Evolutionary conservation across 2,888 invertebrate species (phyloP).

Genomic region (Crioceris asparagi): DNA sequence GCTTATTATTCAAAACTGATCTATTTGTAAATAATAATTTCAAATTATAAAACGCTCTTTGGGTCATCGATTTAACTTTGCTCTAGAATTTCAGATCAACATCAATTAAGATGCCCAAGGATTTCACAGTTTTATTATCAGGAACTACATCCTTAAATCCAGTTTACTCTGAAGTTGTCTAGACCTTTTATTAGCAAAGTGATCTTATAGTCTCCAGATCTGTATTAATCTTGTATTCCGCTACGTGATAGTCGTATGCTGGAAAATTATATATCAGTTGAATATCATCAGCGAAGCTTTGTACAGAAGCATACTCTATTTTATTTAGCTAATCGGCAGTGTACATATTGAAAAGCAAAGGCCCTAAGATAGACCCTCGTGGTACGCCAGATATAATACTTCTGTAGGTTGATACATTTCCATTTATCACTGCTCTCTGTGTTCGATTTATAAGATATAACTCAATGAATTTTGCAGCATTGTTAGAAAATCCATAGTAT

Average conservation of each 20-base stretch:
- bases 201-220: not conserved
- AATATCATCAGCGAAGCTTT: constrained; percentile 4
- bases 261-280: constrained; percentile 2
- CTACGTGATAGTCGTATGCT: not conserved
- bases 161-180: too few species aligned
- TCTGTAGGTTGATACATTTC: not conserved
- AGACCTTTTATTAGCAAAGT: too few species aligned
- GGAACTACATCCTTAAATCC: too few species aligned
- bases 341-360: not conserved
- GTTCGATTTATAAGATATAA: not conserved
- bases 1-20: too few species aligned
- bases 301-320: not conserved
- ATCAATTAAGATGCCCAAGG: too few species aligned
- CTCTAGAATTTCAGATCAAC: too few species aligned
- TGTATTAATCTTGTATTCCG: not conserved
- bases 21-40: too few species aligned
- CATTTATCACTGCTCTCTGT: not conserved
- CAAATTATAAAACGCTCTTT: too few species aligned
- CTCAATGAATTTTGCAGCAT: not conserved
- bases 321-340: not conserved
- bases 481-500: not conserved
- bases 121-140: too few species aligned
- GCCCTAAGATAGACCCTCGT: constrained; percentile 4
- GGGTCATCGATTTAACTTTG: too few species aligned
- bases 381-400: not conserved